A percentile compares a stretch with the other conserved stretches of the same genome.
Conservation (phyloP, 2,113 vertebrate genomes). For the Antechinus flavipes region DNA sequence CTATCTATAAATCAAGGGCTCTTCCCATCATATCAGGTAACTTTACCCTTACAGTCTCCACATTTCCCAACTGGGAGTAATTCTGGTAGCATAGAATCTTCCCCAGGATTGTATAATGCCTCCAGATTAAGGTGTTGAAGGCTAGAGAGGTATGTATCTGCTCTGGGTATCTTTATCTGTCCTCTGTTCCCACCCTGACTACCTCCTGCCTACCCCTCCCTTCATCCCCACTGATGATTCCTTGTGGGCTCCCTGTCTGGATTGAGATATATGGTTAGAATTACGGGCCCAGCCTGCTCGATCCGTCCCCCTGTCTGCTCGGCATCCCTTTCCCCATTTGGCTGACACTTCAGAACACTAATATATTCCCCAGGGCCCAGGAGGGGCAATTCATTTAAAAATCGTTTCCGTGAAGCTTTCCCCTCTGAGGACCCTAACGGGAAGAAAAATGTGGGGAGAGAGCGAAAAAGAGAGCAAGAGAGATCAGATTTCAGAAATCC, state of each 20-base stretch:
- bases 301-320: conserved; percentile 58
- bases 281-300: background rate
- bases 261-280: conserved; percentile 40
- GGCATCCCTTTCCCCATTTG: conserved; percentile 41
- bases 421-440: conserved; percentile 56
- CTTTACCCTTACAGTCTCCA: background rate
- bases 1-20: background rate
- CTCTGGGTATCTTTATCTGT: background rate
- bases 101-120: background rate
- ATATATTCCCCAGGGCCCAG: conserved; percentile 61
- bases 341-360: conserved; percentile 61
- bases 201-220: background rate
- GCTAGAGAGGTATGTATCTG: background rate
- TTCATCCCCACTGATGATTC: background rate
- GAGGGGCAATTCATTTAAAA: conserved; percentile 69
- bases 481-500: conserved; percentile 43
- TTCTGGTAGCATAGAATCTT: background rate
- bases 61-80: background rate
- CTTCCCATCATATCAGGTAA: background rate
- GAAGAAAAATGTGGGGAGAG: conserved; percentile 64
- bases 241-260: conserved; percentile 1
- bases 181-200: background rate
- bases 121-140: background rate
- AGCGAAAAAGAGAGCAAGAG: conserved; percentile 43
- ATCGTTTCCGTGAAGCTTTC: conserved; percentile 55